Percentiles rank a stretch among this genome's conserved stretches.
Evolutionary conservation across 2,888 invertebrate species (phyloP).

Genomic region (Cephus runcator): DNA sequence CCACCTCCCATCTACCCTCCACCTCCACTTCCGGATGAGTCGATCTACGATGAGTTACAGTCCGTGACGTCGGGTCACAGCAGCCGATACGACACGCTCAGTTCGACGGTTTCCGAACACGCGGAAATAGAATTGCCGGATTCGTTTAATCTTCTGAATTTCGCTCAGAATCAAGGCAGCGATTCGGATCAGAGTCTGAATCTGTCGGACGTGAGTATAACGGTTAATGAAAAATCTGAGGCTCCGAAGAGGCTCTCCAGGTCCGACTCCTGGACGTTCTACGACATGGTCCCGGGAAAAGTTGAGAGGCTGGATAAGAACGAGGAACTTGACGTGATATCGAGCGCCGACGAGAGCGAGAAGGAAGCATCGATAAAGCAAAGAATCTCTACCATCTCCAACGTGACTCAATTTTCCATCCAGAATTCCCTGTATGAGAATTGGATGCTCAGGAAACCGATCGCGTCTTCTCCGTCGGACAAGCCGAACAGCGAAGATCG

Average conservation of each 20-base stretch:
- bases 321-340: slow-evolving; percentile 52
- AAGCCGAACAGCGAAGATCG: slow-evolving; percentile 56
- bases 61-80: slow-evolving; percentile 61
- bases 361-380: slow-evolving; percentile 29
- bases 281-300: slow-evolving; percentile 58
- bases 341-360: slow-evolving; percentile 45
- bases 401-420: slow-evolving; percentile 44
- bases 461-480: not conserved
- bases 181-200: slow-evolving; percentile 43
- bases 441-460: slow-evolving; percentile 38
- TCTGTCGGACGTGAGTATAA: slow-evolving; percentile 50
- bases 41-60: slow-evolving; percentile 69
- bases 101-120: slow-evolving; percentile 55
- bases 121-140: slow-evolving; percentile 66
- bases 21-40: slow-evolving; percentile 70
- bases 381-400: slow-evolving; percentile 38
- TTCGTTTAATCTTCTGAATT: slow-evolving; percentile 46
- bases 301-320: slow-evolving; percentile 31
- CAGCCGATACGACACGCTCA: slow-evolving; percentile 60
- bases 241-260: slow-evolving; percentile 56
- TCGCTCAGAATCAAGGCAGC: slow-evolving; percentile 44
- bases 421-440: slow-evolving; percentile 68
- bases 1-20: slow-evolving; percentile 72
- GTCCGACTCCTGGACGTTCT: slow-evolving; percentile 69
- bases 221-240: slow-evolving; percentile 47